These are phyloP conservation scores for Drosophila atripex DNA, from an alignment of 2,888 invertebrate genomes.

Conservation along the genomic window DNA sequence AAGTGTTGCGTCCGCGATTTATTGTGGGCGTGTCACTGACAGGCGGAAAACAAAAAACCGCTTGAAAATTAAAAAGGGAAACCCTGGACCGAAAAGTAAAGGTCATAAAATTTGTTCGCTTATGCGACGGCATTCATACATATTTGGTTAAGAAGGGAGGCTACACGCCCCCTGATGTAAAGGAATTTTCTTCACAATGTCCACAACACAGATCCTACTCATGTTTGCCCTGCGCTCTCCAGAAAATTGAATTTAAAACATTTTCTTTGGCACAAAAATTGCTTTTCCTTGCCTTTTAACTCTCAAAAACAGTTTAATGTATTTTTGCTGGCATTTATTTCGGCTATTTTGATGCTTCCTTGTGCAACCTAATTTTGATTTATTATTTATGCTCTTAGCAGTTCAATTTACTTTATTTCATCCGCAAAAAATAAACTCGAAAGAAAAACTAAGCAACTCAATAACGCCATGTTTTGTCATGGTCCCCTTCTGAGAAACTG, in stretches of 20 bases:
- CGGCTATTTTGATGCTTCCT: neutral
- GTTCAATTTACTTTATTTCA: neutral
- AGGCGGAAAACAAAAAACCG: conserved; percentile 3
- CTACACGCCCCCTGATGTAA: neutral
- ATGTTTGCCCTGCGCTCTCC: conserved; percentile 9
- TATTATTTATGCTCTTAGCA: neutral
- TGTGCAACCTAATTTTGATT: neutral
- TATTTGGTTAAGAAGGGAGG: conserved; percentile 12
- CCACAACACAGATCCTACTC: neutral
- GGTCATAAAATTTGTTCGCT: conserved; percentile 40
- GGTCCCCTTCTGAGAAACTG: neutral
- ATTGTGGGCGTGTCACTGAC: conserved; percentile 37
- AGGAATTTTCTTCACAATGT: conserved; percentile 11
- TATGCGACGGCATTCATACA: conserved; percentile 5
- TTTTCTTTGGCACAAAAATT: conserved; percentile 29
- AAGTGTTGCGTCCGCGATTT: conserved; percentile 41
- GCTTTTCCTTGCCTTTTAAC: conserved; percentile 4
- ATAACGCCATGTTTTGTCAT: neutral
- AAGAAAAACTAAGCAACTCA: conserved; percentile 1
- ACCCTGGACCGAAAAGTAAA: conserved; percentile 39
- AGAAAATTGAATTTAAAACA: conserved; percentile 51
- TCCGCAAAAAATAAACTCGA: neutral
- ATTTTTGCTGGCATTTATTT: conserved; percentile 10
- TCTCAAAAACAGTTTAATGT: conserved; percentile 2
- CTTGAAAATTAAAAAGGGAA: conserved; percentile 6